phyloP scores from a whole-genome alignment of 1,140 invertebrate genomes.

The Drosophila ogumai region DNA sequence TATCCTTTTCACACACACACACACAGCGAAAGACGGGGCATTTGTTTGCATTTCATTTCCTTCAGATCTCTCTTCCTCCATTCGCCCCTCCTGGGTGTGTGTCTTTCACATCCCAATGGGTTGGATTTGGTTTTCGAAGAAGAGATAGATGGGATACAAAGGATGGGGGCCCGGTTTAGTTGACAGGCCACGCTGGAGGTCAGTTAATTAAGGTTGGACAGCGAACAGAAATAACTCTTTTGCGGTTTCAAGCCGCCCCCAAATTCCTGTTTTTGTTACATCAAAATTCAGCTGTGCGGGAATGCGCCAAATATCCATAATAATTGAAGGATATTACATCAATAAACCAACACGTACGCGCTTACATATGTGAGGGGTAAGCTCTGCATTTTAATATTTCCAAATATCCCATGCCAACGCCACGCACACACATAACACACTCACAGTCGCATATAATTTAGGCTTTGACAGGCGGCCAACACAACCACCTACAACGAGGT shows the following conservation, averaged over 20 bases:
- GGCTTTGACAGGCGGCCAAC: constrained; percentile 74
- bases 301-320: constrained; percentile 84
- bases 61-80: constrained; percentile 55
- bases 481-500: constrained; percentile 45
- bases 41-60: constrained; percentile 84
- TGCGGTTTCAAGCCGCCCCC: neutral
- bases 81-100: neutral
- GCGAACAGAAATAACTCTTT: constrained; percentile 39
- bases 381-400: constrained; percentile 81
- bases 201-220: constrained; percentile 76
- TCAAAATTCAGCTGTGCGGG: constrained; percentile 50
- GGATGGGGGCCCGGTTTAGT: constrained; percentile 6
- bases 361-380: constrained; percentile 6
- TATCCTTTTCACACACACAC: constrained; percentile 64
- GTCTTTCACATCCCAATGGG: constrained; percentile 43
- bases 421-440: constrained; percentile 13
- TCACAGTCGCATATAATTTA: constrained; percentile 78
- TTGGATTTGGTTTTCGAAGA: constrained; percentile 28
- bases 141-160: neutral
- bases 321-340: constrained; percentile 84
- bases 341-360: constrained; percentile 62
- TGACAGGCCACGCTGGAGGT: constrained; percentile 60
- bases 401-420: constrained; percentile 47
- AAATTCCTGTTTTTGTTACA: constrained; percentile 34
- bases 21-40: constrained; percentile 32